phyloP scores from a whole-genome alignment of 2,888 invertebrate species.

The Sminthurinus aureus region DNA sequence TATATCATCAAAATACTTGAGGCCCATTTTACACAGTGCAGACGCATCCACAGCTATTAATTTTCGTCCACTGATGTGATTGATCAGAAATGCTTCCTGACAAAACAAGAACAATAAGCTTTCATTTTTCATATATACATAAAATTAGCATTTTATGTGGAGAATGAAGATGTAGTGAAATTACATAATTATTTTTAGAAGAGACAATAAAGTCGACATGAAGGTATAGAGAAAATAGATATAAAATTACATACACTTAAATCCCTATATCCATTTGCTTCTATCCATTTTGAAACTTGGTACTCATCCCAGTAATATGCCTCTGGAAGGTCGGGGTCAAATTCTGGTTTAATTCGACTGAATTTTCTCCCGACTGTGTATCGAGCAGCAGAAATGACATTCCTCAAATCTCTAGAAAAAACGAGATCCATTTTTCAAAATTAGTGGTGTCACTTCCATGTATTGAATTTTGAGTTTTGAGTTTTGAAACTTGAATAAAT shows the following conservation, averaged over 20 bases:
- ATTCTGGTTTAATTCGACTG: not conserved
- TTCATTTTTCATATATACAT: not conserved
- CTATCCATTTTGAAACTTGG: conserved; percentile 53
- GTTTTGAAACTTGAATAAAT: too few relatives aligned
- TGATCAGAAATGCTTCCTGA: conserved; percentile 50
- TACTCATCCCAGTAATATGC: conserved; percentile 51
- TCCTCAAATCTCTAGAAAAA: conserved; percentile 45
- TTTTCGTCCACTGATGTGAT: conserved; percentile 50
- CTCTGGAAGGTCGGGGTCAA: conserved; percentile 48
- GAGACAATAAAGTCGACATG: not conserved
- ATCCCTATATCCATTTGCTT: conserved; percentile 43
- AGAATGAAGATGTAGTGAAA: not conserved
- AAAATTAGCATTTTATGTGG: too few relatives aligned
- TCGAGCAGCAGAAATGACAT: conserved; percentile 49
- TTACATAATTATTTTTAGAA: not conserved
- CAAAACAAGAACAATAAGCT: not conserved
- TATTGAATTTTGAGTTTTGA: too few relatives aligned
- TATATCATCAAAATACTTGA: conserved; percentile 50
- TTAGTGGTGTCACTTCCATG: too few relatives aligned
- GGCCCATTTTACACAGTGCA: conserved; percentile 55
- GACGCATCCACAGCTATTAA: conserved; percentile 50
- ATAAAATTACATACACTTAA: conserved; percentile 19
- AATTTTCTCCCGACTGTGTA: conserved; percentile 40
- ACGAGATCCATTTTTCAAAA: not conserved
- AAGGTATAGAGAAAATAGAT: not conserved